Base-by-base conservation (phyloP, 2,797 vertebrate genomes). In the Sarcophilus harrisii region DNA sequence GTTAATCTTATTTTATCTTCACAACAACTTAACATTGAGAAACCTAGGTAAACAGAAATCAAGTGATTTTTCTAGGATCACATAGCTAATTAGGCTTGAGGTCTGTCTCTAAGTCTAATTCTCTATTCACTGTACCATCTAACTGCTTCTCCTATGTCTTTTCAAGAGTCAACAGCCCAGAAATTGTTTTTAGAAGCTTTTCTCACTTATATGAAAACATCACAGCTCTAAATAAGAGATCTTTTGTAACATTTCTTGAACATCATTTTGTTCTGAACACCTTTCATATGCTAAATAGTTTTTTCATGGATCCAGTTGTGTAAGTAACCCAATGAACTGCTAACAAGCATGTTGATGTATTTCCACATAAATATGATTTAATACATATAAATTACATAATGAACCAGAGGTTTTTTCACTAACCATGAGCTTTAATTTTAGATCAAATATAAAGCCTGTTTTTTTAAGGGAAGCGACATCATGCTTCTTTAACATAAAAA, bases 191-290 rank as follows among this genome's bases (percentile, higher is more conserved):
- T 55, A 96, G 95, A 96, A 92, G n/a, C 45, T 94, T 93, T 92
- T 94, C 59, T 93, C 57, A 59, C n/a, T 93, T 66, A 92, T 90
- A 95, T 93, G 93, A 97, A 96, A 90, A 93, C 60, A 66, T 94
- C 91, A 87, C 59, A 93, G 54, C 30, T 94, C 81, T 97, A 27
- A 96, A 29, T 96, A 45, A 29, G 32, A 97, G 94, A 73, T 81
- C 96, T 94, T 92, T 87, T 96, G 58, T 57, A 55, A 11, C 54
- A 66, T 52, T 96, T 92, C 59, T n/a, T 60, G 90, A 92, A 95
- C 94, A 92, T 14, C 45, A 49, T 87, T 49, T 87, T 87, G 21
- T 87, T 87, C 73, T 87, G 21, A 87, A 45, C 13, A 87, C 24
- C 66, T 81, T 45, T 87, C 24, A 27, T 11, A 87, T 49, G 38